These are phyloP conservation scores for Agriopis marginaria DNA, from an alignment of 2,888 invertebrate species.

Conservation along the genomic window DNA sequence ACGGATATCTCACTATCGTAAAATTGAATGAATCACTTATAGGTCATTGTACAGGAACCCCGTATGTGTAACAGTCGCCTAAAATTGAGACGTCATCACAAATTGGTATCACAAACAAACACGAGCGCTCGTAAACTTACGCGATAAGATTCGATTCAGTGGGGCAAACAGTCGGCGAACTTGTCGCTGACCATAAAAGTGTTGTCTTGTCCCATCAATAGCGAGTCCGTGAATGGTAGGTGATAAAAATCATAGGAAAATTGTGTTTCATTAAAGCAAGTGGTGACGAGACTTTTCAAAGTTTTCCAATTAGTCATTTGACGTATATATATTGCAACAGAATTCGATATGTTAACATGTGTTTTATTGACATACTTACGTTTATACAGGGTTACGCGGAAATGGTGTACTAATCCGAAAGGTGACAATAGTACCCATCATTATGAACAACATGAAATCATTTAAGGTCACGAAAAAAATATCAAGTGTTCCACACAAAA, in stretches of 20 bases:
- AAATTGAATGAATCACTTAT: constrained; percentile 77
- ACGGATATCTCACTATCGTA: constrained; percentile 62
- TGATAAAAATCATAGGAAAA: constrained; percentile 24
- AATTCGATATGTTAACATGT: constrained; percentile 3
- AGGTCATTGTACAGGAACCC: constrained; percentile 74
- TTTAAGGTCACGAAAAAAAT: no score
- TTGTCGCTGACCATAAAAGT: constrained; percentile 29
- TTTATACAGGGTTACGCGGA: no score
- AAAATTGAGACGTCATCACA: constrained; percentile 78
- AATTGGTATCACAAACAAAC: constrained; percentile 75
- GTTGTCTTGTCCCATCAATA: constrained; percentile 5
- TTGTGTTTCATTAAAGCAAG: constrained; percentile 2
- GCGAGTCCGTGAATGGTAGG: constrained; percentile 8
- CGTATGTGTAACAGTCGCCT: constrained; percentile 76
- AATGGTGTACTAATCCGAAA: no score
- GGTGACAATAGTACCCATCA: no score
- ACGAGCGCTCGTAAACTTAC: constrained; percentile 61
- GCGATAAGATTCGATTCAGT: constrained; percentile 71
- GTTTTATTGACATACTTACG: not conserved
- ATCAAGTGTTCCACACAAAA: no score
- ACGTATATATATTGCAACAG: constrained; percentile 8
- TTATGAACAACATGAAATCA: no score
- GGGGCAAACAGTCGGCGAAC: constrained; percentile 62
- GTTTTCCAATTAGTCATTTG: constrained; percentile 24
- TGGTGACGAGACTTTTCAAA: not conserved